Evolutionary conservation across 2,888 invertebrate species (phyloP), one percentile per base, ranked within the genome.

Genomic region (Actias luna): DNA sequence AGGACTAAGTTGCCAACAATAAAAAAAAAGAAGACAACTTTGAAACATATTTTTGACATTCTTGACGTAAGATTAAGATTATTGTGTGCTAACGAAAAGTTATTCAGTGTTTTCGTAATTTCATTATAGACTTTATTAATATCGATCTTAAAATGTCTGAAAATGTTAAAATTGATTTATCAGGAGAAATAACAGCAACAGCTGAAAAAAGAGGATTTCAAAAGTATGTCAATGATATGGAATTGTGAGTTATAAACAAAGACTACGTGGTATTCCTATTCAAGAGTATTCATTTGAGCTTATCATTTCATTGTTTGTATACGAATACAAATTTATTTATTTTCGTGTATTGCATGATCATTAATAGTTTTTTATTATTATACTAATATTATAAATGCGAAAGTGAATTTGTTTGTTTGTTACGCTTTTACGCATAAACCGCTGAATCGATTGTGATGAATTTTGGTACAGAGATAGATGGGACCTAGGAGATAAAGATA

Each of bases 141-240:
- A 50, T 50, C 2, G 10, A 50, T 25, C 0, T 50, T 62, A 85
- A 71, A 68, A 93, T 93, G 93, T 82, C 90, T 63, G 93, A 93
- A 73, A 89, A 85, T 67, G 89, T 93, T 35, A 89, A 89, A 67
- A 89, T 93, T 64, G 93, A 93, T 75, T 76, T 93, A 63, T 86
- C 92, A 5, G 93, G 93, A 62, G 92, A 93, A 83, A 93, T 93
- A 35, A 87, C 84, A 75, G 84, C 92, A 18, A 81, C 88, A 16
- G 71, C 82, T 8, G 90, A 92, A 74, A 92, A 90, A 70, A 88
- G 82, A 78, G 91, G 92, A 67, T 89, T 92, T 63, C 89, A 90
- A 87, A 93, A 93, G 93, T 93, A 92, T 88, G 92, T 92, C 76
- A 87, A 85, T 88, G 86, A 91, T 80, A 75, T 89, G 81, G 92